phyloP scores from a whole-genome alignment of 1,140 invertebrate genomes.

The Akabosia matsudoensis region DNA sequence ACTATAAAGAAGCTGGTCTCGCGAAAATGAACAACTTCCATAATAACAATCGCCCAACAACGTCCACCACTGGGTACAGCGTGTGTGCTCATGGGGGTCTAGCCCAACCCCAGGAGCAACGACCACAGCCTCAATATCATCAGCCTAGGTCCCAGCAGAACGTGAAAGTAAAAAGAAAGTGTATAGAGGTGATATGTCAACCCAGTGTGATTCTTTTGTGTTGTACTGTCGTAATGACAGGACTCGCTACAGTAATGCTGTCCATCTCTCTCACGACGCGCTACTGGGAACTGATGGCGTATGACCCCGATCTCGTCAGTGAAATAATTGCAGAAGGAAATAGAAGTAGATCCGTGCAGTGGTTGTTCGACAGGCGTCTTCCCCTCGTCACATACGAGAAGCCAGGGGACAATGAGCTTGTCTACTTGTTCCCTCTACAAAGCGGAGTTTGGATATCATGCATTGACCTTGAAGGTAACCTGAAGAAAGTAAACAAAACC shows the following conservation, averaged over 20 bases:
- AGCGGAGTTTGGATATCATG: conserved; percentile 46
- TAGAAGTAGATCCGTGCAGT: conserved; percentile 25
- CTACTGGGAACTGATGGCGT: conserved; percentile 46
- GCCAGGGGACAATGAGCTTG: background rate
- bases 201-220: conserved; percentile 40
- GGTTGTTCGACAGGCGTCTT: conserved; percentile 41
- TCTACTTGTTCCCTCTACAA: conserved; percentile 41
- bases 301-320: conserved; percentile 36
- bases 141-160: conserved; percentile 14
- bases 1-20: no score
- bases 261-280: conserved; percentile 34
- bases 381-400: conserved; percentile 30
- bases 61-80: background rate
- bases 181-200: conserved; percentile 39
- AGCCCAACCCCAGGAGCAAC: background rate
- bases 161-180: conserved; percentile 38
- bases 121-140: background rate
- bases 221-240: conserved; percentile 36
- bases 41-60: background rate
- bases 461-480: conserved; percentile 44
- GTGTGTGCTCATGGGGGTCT: background rate
- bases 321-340: conserved; percentile 28
- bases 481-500: background rate
- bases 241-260: conserved; percentile 36
- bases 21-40: background rate